These are phyloP conservation scores for Tarsius wallacei DNA, from an alignment of 2,797 vertebrate genomes.

Conservation along the genomic window DNA sequence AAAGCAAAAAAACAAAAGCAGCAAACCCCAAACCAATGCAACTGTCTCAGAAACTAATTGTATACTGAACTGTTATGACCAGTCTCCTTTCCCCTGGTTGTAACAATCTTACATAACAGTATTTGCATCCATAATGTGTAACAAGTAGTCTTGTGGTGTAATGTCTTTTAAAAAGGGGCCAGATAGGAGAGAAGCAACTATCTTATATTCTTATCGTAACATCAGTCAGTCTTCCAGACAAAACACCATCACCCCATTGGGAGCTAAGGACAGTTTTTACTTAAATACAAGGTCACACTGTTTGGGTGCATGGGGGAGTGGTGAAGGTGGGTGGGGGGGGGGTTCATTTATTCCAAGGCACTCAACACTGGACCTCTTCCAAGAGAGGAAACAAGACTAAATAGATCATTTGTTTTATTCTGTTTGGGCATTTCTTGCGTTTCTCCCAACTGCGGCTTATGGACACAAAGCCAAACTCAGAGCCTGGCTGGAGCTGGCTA, in stretches of 20 bases:
- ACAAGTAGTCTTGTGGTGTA: conserved; percentile 27
- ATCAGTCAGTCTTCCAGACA: conserved; percentile 78
- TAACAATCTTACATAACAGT: conserved; percentile 66
- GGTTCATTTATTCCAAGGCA: conserved; percentile 81
- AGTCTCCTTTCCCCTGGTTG: conserved; percentile 42
- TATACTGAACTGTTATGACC: conserved; percentile 41
- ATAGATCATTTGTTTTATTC: conserved; percentile 88
- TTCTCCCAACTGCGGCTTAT: conserved; percentile 82
- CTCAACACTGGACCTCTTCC: conserved; percentile 81
- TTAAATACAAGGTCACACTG: conserved; percentile 83
- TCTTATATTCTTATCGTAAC: conserved; percentile 59
- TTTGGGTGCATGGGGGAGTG: conserved; percentile 55
- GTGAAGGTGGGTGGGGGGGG: not conserved
- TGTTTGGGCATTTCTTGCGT: conserved; percentile 85
- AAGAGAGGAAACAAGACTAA: conserved; percentile 87
- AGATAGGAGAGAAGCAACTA: conserved; percentile 45
- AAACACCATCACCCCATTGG: conserved; percentile 59
- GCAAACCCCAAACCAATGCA: not conserved
- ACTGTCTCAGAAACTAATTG: conserved; percentile 69
- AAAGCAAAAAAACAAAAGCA: too few species aligned
- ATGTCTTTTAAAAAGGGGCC: conserved; percentile 61
- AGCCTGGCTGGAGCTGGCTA: conserved; percentile 77
- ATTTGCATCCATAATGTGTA: conserved; percentile 70
- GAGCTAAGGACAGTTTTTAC: conserved; percentile 69
- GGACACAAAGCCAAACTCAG: conserved; percentile 86